phyloP scores from a whole-genome alignment of 2,113 vertebrate species.

The Heterocephalus glaber region DNA sequence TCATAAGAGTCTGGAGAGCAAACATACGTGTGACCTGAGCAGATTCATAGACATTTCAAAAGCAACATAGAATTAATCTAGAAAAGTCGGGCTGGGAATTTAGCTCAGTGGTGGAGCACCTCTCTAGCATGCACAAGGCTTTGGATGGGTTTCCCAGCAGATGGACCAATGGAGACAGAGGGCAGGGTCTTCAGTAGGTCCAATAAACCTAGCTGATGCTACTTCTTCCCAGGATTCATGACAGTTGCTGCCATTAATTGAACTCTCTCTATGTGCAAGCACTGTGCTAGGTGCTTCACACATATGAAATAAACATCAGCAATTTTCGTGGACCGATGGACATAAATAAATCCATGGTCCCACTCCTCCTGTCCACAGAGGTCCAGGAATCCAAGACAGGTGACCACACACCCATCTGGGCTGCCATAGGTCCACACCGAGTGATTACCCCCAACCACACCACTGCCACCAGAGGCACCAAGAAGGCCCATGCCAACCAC shows the following conservation, averaged over 20 bases:
- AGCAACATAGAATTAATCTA: background rate
- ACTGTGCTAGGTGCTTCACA: background rate
- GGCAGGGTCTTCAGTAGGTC: background rate
- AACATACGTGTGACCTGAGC: background rate
- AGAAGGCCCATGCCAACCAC: background rate
- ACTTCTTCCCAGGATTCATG: no score
- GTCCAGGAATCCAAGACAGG: background rate
- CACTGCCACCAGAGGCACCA: background rate
- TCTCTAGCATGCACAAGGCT: background rate
- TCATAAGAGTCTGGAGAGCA: background rate
- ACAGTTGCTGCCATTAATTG: background rate
- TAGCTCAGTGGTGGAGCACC: background rate
- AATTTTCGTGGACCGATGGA: background rate
- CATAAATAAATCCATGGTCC: background rate
- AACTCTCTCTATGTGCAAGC: background rate
- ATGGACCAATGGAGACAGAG: background rate
- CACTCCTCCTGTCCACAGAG: background rate
- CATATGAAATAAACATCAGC: background rate
- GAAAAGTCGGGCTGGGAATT: background rate
- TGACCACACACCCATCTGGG: background rate
- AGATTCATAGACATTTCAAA: background rate
- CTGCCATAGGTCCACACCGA: background rate
- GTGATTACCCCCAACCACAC: background rate
- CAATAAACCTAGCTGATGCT: background rate
- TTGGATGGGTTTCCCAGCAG: background rate